These are phyloP conservation scores for Sinopyrophorus schimmeli DNA, from an alignment of 2,888 invertebrate species.

Conservation along the genomic window DNA sequence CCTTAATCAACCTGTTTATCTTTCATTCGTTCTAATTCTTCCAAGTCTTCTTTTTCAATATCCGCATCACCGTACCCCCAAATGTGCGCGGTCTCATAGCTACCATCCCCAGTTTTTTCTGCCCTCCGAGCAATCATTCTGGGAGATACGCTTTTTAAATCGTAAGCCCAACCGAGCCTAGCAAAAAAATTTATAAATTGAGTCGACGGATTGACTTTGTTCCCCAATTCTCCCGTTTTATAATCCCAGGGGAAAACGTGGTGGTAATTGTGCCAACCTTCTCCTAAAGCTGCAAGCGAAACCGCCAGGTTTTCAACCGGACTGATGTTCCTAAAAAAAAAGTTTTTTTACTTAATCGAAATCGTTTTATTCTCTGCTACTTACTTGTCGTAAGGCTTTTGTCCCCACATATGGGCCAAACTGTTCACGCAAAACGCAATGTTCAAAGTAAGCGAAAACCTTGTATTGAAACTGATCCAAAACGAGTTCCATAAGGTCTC, in stretches of 20 bases:
- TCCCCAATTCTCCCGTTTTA: constrained; percentile 60
- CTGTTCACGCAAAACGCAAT: constrained; percentile 95
- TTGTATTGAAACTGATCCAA: constrained; percentile 79
- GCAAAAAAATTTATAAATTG: constrained; percentile 80
- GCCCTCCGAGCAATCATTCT: constrained; percentile 63
- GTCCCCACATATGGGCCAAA: constrained; percentile 92
- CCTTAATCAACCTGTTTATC: constrained; percentile 10
- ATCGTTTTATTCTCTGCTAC: no score
- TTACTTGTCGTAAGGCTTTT: constrained; percentile 86
- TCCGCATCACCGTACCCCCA: constrained; percentile 70
- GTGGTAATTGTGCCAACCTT: constrained; percentile 85
- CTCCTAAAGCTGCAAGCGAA: constrained; percentile 75
- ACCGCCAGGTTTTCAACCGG: constrained; percentile 74
- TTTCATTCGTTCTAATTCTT: constrained; percentile 61
- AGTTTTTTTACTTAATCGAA: no score
- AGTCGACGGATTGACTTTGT: constrained; percentile 73
- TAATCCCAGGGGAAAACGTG: constrained; percentile 71
- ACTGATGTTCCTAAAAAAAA: constrained; percentile 65
- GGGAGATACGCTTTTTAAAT: constrained; percentile 67
- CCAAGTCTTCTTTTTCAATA: constrained; percentile 59
- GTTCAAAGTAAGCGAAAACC: constrained; percentile 85
- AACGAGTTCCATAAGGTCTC: constrained; percentile 79
- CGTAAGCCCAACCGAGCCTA: constrained; percentile 79
- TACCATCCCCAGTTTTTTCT: constrained; percentile 64
- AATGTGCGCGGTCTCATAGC: constrained; percentile 51